Base-by-base conservation (phyloP, 1,140 invertebrate species). In the Apis florea region DNA sequence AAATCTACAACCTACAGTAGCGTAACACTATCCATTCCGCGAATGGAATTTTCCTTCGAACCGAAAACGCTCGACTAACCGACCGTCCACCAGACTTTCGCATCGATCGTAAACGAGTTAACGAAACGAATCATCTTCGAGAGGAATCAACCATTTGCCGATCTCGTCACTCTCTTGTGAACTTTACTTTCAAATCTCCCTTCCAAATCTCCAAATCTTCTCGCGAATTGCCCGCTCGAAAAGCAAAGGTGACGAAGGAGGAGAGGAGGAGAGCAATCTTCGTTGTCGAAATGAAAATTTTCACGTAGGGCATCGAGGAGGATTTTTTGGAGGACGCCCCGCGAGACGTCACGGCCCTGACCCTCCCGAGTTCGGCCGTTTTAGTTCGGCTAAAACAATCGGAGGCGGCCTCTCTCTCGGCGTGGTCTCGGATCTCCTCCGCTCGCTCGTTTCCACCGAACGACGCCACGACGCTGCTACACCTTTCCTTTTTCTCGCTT, bases 381-480 rank as follows among this genome's bases (percentile, higher is more conserved):
- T 91, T 92, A 89, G 88, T 90, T 89, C 21, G 87, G 86, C 88
- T 90, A 92, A 92, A 92, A 92, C 90, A 91, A 92, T 92, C 90
- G 90, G n/a, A n/a, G n/a, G 86, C 88, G 84, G 85, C 31, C 31
- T 40, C 4, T 40, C 31, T 40, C 31, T 40, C 31, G 76, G 84
- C 84, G 84, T 81, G 83, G 83, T 85, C 86, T 85, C 83, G 86
- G 81, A n/a, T n/a, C n/a, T 73, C 80, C 82, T 88, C 78, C 24
- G 49, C 59, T 49, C 77, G 82, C 54, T 66, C 85, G 83, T 83
- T 84, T 88, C 87, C 76, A 74, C 63, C 82, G n/a, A n/a, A n/a
- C n/a, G 78, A 70, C 79, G 79, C 82, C 77, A 59, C 77, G 63
- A 67, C 71, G 85, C 58, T 61, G 26, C n/a, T n/a, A n/a, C 26